Conservation (phyloP, 2,888 invertebrate genomes). For the Poecilobothrus nobilitatus region DNA sequence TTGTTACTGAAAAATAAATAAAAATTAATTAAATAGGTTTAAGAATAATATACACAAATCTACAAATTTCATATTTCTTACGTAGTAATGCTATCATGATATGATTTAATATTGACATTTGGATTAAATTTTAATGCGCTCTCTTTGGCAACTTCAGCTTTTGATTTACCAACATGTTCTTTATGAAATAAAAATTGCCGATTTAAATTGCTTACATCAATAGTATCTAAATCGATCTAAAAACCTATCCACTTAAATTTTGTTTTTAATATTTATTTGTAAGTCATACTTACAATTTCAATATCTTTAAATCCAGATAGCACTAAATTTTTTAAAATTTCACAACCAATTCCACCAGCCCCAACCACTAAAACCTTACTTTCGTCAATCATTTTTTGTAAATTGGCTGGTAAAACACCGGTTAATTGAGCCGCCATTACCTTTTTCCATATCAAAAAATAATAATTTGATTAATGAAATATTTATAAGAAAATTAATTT, state of each 20-base stretch:
- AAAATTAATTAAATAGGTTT: conserved; percentile 11
- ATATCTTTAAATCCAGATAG: conserved; percentile 88
- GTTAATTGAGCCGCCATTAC: conserved; percentile 58
- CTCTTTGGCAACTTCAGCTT: conserved; percentile 84
- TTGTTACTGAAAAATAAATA: conserved; percentile 59
- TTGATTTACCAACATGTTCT: conserved; percentile 96
- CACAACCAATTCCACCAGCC: conserved; percentile 98
- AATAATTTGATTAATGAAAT: too few species aligned
- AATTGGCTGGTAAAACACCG: conserved; percentile 56
- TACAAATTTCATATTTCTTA: conserved; percentile 41
- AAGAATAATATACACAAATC: neutral
- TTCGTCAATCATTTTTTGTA: conserved; percentile 57
- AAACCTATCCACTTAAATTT: conserved; percentile 17
- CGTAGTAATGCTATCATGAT: conserved; percentile 91
- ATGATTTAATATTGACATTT: conserved; percentile 75
- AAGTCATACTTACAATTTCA: conserved; percentile 69
- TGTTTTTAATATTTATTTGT: neutral
- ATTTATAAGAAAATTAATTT: too few species aligned
- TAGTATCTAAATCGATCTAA: conserved; percentile 98
- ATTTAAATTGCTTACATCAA: conserved; percentile 98
- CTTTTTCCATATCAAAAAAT: neutral
- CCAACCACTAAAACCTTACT: conserved; percentile 83
- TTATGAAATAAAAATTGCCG: conserved; percentile 98
- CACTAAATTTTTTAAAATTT: conserved; percentile 94
- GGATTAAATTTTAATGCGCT: conserved; percentile 84